Base-by-base conservation (phyloP, 2,113 vertebrate species). In the Dendrocopos noguchii region DNA sequence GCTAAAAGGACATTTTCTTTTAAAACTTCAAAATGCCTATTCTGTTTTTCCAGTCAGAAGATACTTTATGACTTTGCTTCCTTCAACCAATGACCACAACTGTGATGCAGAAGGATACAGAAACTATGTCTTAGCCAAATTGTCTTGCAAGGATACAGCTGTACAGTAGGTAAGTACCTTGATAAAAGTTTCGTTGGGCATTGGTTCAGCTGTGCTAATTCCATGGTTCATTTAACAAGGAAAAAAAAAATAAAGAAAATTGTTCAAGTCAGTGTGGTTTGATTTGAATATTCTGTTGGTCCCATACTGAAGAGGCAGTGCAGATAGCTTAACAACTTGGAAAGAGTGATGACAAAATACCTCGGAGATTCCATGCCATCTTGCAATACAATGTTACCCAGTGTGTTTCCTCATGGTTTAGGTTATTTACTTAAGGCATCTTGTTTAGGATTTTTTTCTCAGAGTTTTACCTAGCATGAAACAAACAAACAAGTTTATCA, bases 371-470 rank as follows among this genome's bases (percentile, higher is more conserved):
- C 86, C 64, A 76, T 50, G 68, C 80, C 52, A 87, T 66, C 64
- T 87, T 87, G 70, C 60, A 70, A 70, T 34, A 70, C 57, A 87
- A 66, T 8, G 13, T 90, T 94, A 84, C 90, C 91, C 95, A 94
- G 94, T 95, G 90, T 94, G 56, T 95, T 93, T 91, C 80, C 66
- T 89, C 7, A 2, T 70, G 55, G 74, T 85, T 84, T 59, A 84
- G 21, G 76, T 75, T 42, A 76, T 70, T 71, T 50, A 88, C 76
- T 97, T 97, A 97, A 97, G 97, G 97, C 95, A 95, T 93, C 91
- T 84, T 52, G 84, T 77, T 73, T 33, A 90, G 70, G 33, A 3
- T 5, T 18, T 24, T 84, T 82, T 95, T 57, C 78, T 83, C 29
- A 31, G 66, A 47, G 74, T 91, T 88, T 91, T 71, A 75, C 81